Evolutionary conservation across 2,797 vertebrate genomes (phyloP).

Genomic region (Tenualosa ilisha): DNA sequence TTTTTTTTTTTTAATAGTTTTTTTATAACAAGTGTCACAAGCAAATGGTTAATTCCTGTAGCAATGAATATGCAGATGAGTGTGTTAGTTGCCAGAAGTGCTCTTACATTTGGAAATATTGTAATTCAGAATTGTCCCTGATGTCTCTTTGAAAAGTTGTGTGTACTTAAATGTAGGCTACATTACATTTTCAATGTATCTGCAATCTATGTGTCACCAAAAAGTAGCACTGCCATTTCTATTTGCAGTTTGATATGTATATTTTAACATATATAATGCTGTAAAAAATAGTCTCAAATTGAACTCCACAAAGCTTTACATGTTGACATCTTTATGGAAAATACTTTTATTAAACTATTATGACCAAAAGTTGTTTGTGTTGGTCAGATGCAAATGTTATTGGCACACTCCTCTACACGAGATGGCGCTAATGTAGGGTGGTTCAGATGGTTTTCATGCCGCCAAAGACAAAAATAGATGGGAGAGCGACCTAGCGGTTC

Average conservation of each 20-base stretch:
- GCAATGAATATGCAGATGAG: neutral
- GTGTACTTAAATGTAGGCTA: neutral
- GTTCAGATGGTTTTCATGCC: neutral
- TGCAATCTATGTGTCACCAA: too few relatives aligned
- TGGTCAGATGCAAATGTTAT: too few relatives aligned
- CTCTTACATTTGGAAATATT: neutral
- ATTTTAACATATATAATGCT: too few relatives aligned
- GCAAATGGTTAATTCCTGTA: neutral
- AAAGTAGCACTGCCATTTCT: too few relatives aligned
- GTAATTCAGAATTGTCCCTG: slow-evolving; percentile 7
- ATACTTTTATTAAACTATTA: neutral
- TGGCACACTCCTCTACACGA: neutral
- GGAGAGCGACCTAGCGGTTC: neutral
- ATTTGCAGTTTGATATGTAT: too few relatives aligned
- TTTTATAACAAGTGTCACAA: neutral
- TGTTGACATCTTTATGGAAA: neutral
- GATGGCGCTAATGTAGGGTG: neutral
- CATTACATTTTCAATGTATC: too few relatives aligned
- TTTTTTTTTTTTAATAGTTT: neutral
- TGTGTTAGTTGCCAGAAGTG: neutral
- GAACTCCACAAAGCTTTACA: neutral
- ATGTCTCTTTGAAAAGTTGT: neutral
- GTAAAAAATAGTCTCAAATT: neutral
- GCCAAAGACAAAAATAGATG: slow-evolving; percentile 24
- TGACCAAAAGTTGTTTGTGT: neutral